Evolutionary conservation across 2,888 invertebrate species (phyloP), one percentile per base, ranked within the genome.

Genomic region (Zonitis immaculata): DNA sequence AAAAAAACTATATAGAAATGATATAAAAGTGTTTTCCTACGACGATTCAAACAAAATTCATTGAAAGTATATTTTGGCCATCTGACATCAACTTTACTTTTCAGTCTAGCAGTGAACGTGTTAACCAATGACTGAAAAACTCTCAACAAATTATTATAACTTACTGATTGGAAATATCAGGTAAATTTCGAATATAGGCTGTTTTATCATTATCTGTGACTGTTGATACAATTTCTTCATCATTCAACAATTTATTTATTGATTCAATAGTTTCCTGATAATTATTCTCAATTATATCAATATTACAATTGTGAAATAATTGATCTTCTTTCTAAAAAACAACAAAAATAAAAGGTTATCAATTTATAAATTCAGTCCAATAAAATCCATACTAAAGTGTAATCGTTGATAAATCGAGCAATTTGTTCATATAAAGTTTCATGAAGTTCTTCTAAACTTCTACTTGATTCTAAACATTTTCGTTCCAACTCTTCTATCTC

Each of bases 361-460:
- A n/a, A n/a, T n/a, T n/a, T n/a, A n/a, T n/a, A n/a, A n/a, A n/a
- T n/a, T n/a, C n/a, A n/a, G n/a, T 8, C 6, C 1, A 16, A 35
- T 18, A 9, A 16, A 8, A 9, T 11, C 14, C 4, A 35, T 35
- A 35, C 35, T 4, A 35, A 18, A 9, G 18, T 18, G 18, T 35
- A 5, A 35, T 35, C 18, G 18, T 35, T 35, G 16, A 35, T 9
- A 14, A 35, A 35, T 14, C 16, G 7, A 2, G 18, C 16, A 11
- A 71, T 47, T 54, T 64, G 63, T 44, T 53, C 49, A 44, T 66
- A 56, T 18, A 69, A 58, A 51, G 66, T 62, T 11, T 35, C 52
- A 57, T 69, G 63, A 5, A 60, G 16, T 26, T 64, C 58, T 51
- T 72, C 70, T 25, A 72, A 55, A 32, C 57, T 51, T 42, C 54